Percentiles rank a stretch among this genome's conserved stretches.
Evolutionary conservation across 2,888 invertebrate genomes (phyloP).

Genomic region (Clitarchus hookeri): DNA sequence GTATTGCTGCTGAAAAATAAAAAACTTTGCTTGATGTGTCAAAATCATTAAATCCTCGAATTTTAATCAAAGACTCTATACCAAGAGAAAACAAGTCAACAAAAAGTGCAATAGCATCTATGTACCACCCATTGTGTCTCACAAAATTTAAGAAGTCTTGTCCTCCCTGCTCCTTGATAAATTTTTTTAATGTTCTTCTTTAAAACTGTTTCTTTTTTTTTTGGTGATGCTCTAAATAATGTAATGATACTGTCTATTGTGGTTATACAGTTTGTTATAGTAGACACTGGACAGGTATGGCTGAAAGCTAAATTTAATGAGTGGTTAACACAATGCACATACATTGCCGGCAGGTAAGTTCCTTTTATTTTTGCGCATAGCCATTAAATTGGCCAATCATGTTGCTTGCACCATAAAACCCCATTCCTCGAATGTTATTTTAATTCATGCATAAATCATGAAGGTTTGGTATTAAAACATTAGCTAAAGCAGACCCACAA

Average conservation of each 20-base stretch:
- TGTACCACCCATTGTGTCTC: background rate
- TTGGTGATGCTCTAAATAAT: background rate
- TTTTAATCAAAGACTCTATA: background rate
- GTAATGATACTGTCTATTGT: constrained; percentile 17
- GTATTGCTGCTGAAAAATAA: background rate
- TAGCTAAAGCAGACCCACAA: too few relatives aligned
- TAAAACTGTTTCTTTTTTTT: background rate
- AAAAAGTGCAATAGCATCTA: too few relatives aligned
- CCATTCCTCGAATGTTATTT: background rate
- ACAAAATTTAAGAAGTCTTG: constrained; percentile 16
- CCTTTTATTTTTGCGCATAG: constrained; percentile 4
- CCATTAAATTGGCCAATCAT: background rate
- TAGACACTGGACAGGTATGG: background rate
- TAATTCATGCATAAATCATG: background rate
- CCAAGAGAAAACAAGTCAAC: background rate
- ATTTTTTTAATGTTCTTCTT: too few relatives aligned
- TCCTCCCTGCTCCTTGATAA: constrained; percentile 1
- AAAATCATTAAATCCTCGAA: background rate
- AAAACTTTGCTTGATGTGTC: constrained; percentile 2
- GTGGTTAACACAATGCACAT: background rate
- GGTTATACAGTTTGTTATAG: background rate
- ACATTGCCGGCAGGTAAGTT: background rate
- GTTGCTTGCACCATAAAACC: background rate
- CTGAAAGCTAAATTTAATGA: background rate
- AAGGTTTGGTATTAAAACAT: background rate